phyloP scores from a whole-genome alignment of 2,113 vertebrate genomes.

The Aspidoscelis tigris region DNA sequence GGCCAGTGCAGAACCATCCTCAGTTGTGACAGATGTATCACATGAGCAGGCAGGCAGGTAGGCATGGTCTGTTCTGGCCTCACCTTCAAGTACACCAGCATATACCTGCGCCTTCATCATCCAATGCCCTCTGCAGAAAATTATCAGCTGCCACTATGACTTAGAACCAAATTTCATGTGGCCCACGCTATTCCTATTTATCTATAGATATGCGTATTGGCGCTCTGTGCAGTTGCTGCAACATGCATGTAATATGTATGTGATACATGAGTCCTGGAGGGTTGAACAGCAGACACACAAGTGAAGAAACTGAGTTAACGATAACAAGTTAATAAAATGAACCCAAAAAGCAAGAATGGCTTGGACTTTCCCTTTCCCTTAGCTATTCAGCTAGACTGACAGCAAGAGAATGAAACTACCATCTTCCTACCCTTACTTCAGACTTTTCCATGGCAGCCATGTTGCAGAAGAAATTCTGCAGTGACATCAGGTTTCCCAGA shows the following conservation, averaged over 20 bases:
- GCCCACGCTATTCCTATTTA: too few species aligned
- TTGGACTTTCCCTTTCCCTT: not conserved
- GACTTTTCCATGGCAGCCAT: too few species aligned
- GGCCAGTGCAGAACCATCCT: too few species aligned
- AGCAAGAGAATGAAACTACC: not conserved
- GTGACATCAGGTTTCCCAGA: too few species aligned
- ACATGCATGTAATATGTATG: not conserved
- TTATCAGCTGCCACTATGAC: not conserved
- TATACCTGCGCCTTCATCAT: too few species aligned
- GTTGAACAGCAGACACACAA: not conserved
- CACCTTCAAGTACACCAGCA: too few species aligned
- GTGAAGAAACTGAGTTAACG: not conserved
- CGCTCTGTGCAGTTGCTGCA: not conserved
- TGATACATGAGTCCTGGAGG: not conserved
- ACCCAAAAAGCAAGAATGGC: not conserved
- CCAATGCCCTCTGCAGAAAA: not conserved
- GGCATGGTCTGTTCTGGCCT: too few species aligned
- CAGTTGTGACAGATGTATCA: too few species aligned
- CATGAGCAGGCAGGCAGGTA: too few species aligned
- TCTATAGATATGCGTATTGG: not conserved
- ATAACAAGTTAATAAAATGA: not conserved
- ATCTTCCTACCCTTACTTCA: not conserved
- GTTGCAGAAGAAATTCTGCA: too few species aligned
- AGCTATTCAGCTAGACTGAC: not conserved
- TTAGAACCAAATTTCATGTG: not conserved